Evolutionary conservation across 1,140 invertebrate genomes (phyloP).

Genomic region (Drosophila serrata): DNA sequence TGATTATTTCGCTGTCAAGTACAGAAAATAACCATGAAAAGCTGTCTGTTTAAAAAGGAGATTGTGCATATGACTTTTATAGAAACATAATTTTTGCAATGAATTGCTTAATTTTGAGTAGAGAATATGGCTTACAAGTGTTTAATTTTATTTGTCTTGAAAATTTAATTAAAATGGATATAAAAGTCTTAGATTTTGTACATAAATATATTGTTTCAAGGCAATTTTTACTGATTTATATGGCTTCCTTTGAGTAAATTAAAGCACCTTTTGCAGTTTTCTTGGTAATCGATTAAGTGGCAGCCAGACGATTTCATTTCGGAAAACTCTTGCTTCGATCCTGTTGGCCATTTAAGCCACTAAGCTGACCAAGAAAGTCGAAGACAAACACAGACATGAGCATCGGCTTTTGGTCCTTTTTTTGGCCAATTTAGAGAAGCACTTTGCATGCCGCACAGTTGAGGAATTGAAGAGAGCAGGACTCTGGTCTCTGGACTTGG

Average conservation of each 20-base stretch:
- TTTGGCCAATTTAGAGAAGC: slow-evolving; percentile 31
- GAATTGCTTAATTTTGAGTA: neutral
- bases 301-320: neutral
- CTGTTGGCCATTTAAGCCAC: slow-evolving; percentile 11
- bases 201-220: neutral
- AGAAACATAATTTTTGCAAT: neutral
- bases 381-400: slow-evolving; percentile 11
- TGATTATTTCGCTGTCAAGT: neutral
- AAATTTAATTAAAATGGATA: no score
- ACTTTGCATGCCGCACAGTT: slow-evolving; percentile 33
- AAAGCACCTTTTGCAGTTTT: neutral
- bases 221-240: neutral
- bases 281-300: slow-evolving; percentile 1
- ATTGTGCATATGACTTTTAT: neutral
- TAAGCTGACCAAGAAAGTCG: slow-evolving; percentile 14
- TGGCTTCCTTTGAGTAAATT: neutral
- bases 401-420: slow-evolving; percentile 1
- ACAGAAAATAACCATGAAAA: slow-evolving; percentile 4
- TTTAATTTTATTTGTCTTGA: no score
- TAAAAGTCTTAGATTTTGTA: no score
- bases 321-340: no score
- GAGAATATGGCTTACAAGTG: neutral
- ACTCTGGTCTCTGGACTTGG: neutral
- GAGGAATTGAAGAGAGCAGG: neutral
- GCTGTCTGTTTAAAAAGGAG: neutral